Conservation (phyloP, 2,888 invertebrate species). For the Sylvicola fuscatus region DNA sequence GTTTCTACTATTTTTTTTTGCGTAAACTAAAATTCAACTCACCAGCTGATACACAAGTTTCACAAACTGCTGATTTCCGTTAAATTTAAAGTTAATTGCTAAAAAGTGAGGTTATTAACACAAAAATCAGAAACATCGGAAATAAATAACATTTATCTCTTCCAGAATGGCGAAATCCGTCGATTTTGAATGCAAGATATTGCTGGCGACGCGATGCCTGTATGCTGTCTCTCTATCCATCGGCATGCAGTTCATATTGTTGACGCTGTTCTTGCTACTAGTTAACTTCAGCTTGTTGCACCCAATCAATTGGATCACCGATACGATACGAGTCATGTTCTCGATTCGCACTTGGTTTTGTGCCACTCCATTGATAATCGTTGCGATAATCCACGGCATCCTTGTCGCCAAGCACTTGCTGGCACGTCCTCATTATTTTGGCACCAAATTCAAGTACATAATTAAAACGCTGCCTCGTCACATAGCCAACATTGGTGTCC, state of each 20-base stretch:
- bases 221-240: conserved; percentile 37
- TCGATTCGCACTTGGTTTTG: conserved; percentile 38
- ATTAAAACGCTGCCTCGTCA: conserved; percentile 38
- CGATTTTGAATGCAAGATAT: conserved; percentile 15
- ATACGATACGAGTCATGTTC: conserved; percentile 33
- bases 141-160: no score
- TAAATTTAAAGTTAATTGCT: no score
- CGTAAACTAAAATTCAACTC: no score
- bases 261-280: conserved; percentile 29
- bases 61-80: no score
- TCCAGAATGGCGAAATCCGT: conserved; percentile 1
- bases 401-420: conserved; percentile 49
- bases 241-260: conserved; percentile 30
- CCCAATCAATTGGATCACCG: conserved; percentile 41
- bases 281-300: conserved; percentile 42
- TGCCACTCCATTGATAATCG: conserved; percentile 36
- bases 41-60: no score
- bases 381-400: conserved; percentile 49
- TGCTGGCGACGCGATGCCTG: conserved; percentile 18
- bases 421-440: conserved; percentile 34
- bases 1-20: no score
- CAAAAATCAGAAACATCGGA: no score
- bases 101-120: no score
- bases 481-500: conserved; percentile 27
- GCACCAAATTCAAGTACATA: conserved; percentile 45